Evolutionary conservation across 2,888 invertebrate species (phyloP), one percentile per base, ranked within the genome.

Genomic region (Hyposoter didymator): DNA sequence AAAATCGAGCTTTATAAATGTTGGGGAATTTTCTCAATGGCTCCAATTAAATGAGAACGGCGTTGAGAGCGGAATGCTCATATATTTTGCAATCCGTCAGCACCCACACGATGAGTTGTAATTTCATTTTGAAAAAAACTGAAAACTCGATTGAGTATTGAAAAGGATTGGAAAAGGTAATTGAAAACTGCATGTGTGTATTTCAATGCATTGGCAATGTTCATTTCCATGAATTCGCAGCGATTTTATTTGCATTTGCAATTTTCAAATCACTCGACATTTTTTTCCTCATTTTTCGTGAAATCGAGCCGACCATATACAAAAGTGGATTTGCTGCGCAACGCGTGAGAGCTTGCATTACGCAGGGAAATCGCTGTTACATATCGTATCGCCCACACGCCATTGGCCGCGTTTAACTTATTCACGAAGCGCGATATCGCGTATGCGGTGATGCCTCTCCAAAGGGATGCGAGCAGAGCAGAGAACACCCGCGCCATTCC

Each of bases 381-480:
- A 67, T 75, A 49, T 78, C 74, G 79, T 75, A 78, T 79, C 19
- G 75, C 59, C 66, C 55, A 67, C 70, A 55, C 74, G 66, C 47
- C 22, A 67, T 59, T 66, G 52, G 72, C 47, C 69, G 32, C 19
- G 12, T 28, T 70, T 35, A 70, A 78, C 55, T 17, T 72, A 39
- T 76, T 43, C 28, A 39, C 45, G 47, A 39, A 49, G 32, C 66
- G 84, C 47, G 76, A 67, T 85, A 76, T 85, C 67, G 39, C 70
- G 64, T 39, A 39, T 49, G 19, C 49, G 22, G 62, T 28, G 74
- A 76, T 75, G 78, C 28, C 35, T 32, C 74, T 82, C 75, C 55
- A 76, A 85, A 82, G 82, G 82, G 85, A 79, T 80, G 85, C 82
- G 85, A 79, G 64, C 35, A 8, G 78, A 28, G 62, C 14, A 55